Percentiles rank a stretch among this genome's conserved stretches.
Evolutionary conservation across 2,797 vertebrate genomes (phyloP).

Genomic region (Propithecus deckenii): DNA sequence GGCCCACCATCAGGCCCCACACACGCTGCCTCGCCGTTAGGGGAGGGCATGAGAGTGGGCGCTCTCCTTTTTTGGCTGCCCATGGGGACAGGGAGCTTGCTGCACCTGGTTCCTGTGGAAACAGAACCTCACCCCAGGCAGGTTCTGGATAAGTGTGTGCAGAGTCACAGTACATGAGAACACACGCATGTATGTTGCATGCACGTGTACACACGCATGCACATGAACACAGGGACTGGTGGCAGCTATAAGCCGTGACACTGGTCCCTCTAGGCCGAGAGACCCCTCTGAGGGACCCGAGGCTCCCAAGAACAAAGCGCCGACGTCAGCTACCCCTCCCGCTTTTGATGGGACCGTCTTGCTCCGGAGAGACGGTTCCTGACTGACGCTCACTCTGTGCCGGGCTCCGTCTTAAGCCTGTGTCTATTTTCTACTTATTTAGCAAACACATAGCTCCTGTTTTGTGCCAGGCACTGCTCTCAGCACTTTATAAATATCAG

Average conservation of each 20-base stretch:
- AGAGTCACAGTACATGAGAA: not conserved
- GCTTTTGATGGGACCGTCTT: no score
- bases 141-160: not conserved
- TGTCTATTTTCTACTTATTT: not conserved
- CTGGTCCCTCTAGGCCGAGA: not conserved
- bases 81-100: not conserved
- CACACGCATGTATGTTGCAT: not conserved
- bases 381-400: fast-evolving
- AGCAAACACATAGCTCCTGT: not conserved
- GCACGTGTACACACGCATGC: fast-evolving
- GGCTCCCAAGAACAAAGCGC: not conserved
- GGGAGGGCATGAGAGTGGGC: no score
- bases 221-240: fast-evolving
- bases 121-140: not conserved
- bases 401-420: not conserved
- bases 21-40: not conserved
- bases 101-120: not conserved
- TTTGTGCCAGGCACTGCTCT: no score
- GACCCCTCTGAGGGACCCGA: no score
- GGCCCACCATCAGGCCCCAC: not conserved
- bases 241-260: not conserved
- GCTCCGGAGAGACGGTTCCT: not conserved
- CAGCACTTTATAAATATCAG: fast-evolving
- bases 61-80: not conserved
- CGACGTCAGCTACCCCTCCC: no score